Percentiles rank a stretch among this genome's conserved stretches.
phyloP scores from a whole-genome alignment of 2,113 vertebrate species.

The Rhynchomys soricoides region DNA sequence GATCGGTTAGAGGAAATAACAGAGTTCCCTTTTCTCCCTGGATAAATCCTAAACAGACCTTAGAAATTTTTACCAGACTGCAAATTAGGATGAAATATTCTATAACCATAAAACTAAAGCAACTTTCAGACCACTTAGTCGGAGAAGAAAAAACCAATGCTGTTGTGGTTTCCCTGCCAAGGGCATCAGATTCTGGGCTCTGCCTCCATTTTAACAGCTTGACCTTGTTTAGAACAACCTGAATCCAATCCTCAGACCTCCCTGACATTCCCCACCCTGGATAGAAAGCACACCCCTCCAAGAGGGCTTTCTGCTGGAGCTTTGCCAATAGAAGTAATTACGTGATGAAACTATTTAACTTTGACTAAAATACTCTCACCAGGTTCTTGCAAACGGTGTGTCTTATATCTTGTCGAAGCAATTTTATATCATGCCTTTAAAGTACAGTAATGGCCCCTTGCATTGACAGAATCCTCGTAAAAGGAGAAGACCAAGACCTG shows the following conservation, averaged over 20 bases:
- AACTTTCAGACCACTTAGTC: constrained; percentile 83
- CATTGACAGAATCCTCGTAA: constrained; percentile 92
- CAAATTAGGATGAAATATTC: constrained; percentile 85
- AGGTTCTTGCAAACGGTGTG: constrained; percentile 90
- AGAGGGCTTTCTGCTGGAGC: constrained; percentile 85
- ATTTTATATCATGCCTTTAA: constrained; percentile 92
- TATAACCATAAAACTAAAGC: constrained; percentile 83
- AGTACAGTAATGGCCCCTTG: constrained; percentile 91
- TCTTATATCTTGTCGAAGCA: constrained; percentile 91
- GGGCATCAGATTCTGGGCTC: constrained; percentile 77
- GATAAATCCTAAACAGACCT: constrained; percentile 88
- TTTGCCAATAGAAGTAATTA: constrained; percentile 91
- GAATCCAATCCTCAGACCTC: constrained; percentile 77
- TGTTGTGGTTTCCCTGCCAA: constrained; percentile 74
- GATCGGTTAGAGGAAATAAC: constrained; percentile 81
- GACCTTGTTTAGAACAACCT: constrained; percentile 85
- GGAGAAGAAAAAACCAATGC: constrained; percentile 44
- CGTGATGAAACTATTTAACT: constrained; percentile 91
- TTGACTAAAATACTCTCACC: constrained; percentile 91
- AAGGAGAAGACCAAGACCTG: constrained; percentile 89
- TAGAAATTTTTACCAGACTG: constrained; percentile 85
- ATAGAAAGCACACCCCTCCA: constrained; percentile 77
- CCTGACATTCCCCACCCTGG: constrained; percentile 73
- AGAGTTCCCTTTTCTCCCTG: constrained; percentile 82
- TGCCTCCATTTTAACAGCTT: constrained; percentile 82